Evolutionary conservation across 2,113 vertebrate genomes (phyloP).

Genomic region (Anguilla rostrata): DNA sequence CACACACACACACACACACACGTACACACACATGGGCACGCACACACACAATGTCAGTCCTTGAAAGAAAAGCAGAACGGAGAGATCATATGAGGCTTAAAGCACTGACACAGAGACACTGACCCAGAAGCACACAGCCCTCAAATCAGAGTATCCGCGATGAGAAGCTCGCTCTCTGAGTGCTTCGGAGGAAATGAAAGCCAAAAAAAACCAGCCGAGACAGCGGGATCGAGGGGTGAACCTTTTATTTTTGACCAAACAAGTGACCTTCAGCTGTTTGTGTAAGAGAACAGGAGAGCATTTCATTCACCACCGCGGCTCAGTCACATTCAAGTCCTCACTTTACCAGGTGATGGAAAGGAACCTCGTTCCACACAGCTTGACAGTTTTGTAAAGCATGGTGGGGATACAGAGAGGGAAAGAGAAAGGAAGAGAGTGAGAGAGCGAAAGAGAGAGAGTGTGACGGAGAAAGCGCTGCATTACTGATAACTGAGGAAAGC

Average conservation of each 20-base stretch:
- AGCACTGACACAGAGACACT: not conserved
- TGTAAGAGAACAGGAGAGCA: not conserved
- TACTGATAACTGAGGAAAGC: conserved; percentile 16
- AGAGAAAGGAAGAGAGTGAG: not conserved
- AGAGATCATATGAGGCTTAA: not conserved
- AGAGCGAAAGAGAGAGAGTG: not conserved
- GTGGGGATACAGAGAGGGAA: too few species aligned
- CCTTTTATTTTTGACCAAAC: not conserved
- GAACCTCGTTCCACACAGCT: not conserved
- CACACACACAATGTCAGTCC: too few species aligned
- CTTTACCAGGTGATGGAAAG: not conserved
- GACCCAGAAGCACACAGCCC: not conserved
- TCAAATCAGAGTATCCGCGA: too few species aligned
- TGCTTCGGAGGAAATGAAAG: not conserved
- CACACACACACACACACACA: too few species aligned
- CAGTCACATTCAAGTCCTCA: not conserved
- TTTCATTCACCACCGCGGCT: not conserved
- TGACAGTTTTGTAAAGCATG: not conserved
- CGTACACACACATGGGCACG: too few species aligned
- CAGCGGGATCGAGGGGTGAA: not conserved
- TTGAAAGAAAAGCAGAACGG: not conserved
- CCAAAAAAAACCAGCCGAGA: not conserved
- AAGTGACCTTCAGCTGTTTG: not conserved
- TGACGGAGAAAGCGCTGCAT: not conserved
- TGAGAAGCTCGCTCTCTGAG: not conserved